Evolutionary conservation across 2,113 vertebrate genomes (phyloP).

Genomic region (Parus major): DNA sequence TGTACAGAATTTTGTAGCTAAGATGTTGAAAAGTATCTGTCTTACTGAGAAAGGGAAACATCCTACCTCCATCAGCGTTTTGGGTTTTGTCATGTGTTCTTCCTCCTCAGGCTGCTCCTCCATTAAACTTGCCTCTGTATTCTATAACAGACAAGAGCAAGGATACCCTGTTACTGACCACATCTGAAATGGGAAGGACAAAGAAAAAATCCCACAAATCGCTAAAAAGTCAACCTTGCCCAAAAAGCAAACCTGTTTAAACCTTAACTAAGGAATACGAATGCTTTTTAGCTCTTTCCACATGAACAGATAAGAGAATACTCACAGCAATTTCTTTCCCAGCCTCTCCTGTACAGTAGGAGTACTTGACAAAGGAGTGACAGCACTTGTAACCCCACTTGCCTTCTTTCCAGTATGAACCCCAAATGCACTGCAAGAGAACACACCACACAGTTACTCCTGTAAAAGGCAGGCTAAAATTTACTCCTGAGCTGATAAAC

Average conservation of each 20-base stretch:
- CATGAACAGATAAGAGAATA: background rate
- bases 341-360: conserved; percentile 93
- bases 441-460: background rate
- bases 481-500: background rate
- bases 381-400: conserved; percentile 97
- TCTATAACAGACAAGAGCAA: conserved; percentile 40
- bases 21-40: background rate
- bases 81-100: conserved; percentile 75
- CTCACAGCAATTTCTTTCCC: conserved; percentile 85
- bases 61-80: conserved; percentile 88
- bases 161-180: background rate
- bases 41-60: background rate
- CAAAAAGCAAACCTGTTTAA: background rate
- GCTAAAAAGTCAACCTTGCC: background rate
- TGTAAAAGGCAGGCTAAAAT: background rate
- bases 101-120: conserved; percentile 76
- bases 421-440: conserved; percentile 90
- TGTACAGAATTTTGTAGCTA: background rate
- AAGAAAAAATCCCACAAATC: background rate
- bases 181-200: background rate
- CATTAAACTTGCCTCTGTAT: conserved; percentile 66
- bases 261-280: background rate
- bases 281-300: background rate
- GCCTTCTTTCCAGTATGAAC: conserved; percentile 95
- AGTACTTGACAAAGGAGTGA: conserved; percentile 94